Evolutionary conservation across 2,797 vertebrate genomes (phyloP), one percentile per base, ranked within the genome.

Genomic region (Alfaro cultratus): DNA sequence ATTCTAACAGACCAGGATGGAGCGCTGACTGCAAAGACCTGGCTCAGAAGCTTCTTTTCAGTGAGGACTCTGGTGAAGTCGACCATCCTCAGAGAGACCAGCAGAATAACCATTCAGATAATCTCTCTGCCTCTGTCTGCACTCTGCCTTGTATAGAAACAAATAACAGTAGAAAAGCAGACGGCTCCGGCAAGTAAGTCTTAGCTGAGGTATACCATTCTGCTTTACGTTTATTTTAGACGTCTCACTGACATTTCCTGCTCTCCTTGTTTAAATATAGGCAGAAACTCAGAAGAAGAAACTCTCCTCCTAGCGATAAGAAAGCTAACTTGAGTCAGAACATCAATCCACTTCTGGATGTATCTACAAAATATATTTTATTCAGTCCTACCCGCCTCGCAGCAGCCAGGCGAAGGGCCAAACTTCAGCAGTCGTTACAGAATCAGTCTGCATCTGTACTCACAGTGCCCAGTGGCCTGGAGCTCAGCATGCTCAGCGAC

Each of bases 391-490:
- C 91, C 13, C 89, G 78, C 53, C 86, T 95, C 11, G 87, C 94
- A 45, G 85, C 88, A 21, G 87, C 91, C 29, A 80, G 68, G 74
- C 87, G 90, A 84, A 86, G 74, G 73, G 88, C 92, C 80, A 90
- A 91, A 81, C 92, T 85, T 79, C 91, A 91, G 77, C 77, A 55
- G 47, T 83, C 89, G 2, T 71, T 72, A 16, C 82, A 93, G 76
- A 91, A 92, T 77, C 73, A 90, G 77, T 94, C 93, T 0, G 4
- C 87, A 21, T 96, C 96, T 4, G 96, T 97, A 68, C 95, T 98
- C 77, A 97, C 96, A 0, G 96, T 96, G 21, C 97, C 97, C 5
- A 92, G 93, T 21, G 97, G 97, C 43, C 89, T 98, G 85, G 95
- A 96, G 7, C 79, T 95, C 78, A 95, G 95, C 49, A 77, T 46